Percentiles rank a stretch among this genome's conserved stretches.
These are phyloP conservation scores for Sycobia sp. DNA, from an alignment of 1,140 invertebrate species.

Conservation along the genomic window DNA sequence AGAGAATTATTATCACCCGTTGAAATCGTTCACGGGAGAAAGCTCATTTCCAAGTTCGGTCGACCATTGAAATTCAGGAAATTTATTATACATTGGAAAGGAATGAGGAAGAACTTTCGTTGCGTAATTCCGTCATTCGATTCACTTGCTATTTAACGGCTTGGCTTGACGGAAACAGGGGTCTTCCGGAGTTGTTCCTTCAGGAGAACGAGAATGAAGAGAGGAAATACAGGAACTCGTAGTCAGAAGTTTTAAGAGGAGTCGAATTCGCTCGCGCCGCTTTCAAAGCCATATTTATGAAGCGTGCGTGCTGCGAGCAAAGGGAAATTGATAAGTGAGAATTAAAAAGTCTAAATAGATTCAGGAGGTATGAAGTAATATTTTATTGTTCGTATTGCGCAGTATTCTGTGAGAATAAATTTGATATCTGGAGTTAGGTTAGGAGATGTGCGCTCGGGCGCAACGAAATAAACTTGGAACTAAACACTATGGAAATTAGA, in stretches of 20 bases:
- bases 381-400: no score
- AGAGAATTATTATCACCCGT: no score
- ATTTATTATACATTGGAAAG: conserved; percentile 23
- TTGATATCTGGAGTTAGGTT: no score
- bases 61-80: conserved; percentile 20
- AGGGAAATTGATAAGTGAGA: conserved; percentile 11
- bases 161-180: neutral
- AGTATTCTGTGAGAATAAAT: no score
- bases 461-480: no score
- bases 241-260: conserved; percentile 37
- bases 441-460: no score
- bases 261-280: conserved; percentile 38
- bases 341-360: conserved; percentile 16
- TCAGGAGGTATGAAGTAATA: no score
- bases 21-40: no score
- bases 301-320: conserved; percentile 32
- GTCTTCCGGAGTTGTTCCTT: neutral
- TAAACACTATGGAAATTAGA: no score
- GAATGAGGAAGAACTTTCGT: conserved; percentile 4
- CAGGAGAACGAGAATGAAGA: conserved; percentile 38
- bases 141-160: conserved; percentile 34
- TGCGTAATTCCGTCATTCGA: conserved; percentile 27
- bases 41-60: conserved; percentile 25
- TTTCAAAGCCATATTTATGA: conserved; percentile 48
- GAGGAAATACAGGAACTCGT: conserved; percentile 42